Conservation (phyloP, 2,113 vertebrate species). For the Notiomystis cincta region DNA sequence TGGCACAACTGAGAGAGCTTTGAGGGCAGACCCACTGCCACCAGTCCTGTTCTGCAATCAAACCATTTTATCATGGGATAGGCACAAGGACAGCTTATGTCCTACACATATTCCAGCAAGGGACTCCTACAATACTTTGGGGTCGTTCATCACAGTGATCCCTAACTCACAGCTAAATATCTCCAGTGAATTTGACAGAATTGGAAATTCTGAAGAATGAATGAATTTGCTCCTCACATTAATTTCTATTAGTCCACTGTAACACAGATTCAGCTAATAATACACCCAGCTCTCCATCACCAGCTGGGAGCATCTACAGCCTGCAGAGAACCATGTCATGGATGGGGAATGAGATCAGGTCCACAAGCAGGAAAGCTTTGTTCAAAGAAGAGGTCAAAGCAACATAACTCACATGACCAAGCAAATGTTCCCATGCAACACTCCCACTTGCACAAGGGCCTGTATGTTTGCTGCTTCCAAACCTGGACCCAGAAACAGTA, state of each 20-base stretch:
- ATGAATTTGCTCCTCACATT: not conserved
- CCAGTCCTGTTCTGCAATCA: not conserved
- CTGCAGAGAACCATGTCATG: not conserved
- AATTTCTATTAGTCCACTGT: not conserved
- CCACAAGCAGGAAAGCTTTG: not conserved
- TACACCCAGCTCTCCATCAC: not conserved
- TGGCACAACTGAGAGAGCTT: not conserved
- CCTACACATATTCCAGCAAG: not conserved
- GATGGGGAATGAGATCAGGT: not conserved
- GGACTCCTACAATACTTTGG: not conserved
- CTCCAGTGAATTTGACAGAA: not conserved
- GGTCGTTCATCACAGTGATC: not conserved
- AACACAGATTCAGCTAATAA: not conserved
- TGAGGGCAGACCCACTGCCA: not conserved
- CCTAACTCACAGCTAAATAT: not conserved
- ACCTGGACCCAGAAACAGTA: not conserved
- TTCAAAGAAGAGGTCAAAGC: not conserved
- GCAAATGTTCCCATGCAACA: not conserved
- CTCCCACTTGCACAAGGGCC: not conserved
- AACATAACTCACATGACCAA: not conserved
- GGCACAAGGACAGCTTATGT: not conserved
- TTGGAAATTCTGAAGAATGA: not conserved
- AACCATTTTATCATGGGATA: not conserved
- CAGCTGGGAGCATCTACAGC: not conserved
- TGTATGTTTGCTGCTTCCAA: not conserved